Percentiles rank a stretch among this genome's conserved stretches.
phyloP scores from a whole-genome alignment of 2,888 invertebrate genomes.

The Eustalomyia histrio region DNA sequence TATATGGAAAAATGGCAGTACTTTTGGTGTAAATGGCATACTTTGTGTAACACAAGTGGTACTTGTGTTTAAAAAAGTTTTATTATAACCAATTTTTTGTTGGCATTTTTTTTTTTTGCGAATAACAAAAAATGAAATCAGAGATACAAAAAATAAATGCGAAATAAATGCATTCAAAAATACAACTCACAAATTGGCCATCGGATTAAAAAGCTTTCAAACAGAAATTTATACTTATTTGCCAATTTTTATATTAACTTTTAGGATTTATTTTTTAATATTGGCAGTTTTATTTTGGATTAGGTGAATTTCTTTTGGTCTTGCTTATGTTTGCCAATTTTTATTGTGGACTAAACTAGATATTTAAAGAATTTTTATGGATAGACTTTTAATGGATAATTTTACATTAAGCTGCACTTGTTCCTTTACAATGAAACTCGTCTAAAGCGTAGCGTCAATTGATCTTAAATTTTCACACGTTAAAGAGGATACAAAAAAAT shows the following conservation, averaged over 20 bases:
- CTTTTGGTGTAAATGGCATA: constrained; percentile 40
- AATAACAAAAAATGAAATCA: constrained; percentile 33
- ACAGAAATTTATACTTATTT: constrained; percentile 1
- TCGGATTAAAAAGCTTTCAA: constrained; percentile 28
- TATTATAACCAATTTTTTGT: constrained; percentile 25
- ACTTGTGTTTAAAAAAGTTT: constrained; percentile 17
- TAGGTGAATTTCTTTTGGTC: neutral
- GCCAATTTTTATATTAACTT: neutral
- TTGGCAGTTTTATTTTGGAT: neutral
- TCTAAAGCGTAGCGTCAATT: no score
- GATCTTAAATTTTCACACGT: no score
- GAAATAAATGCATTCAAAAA: neutral
- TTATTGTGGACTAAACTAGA: no score
- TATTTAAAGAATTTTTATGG: no score
- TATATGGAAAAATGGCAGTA: constrained; percentile 35
- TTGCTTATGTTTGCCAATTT: no score
- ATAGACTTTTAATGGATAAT: no score
- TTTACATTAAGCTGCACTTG: no score
- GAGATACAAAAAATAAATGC: neutral
- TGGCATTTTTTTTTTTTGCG: constrained; percentile 7
- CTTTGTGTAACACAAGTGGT: constrained; percentile 48
- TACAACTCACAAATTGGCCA: constrained; percentile 27
- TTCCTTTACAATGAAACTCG: no score
- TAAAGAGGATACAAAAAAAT: no score
- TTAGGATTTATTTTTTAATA: neutral